Evolutionary conservation across 2,888 invertebrate species (phyloP).

Genomic region (Hofmannophila pseudospretella): DNA sequence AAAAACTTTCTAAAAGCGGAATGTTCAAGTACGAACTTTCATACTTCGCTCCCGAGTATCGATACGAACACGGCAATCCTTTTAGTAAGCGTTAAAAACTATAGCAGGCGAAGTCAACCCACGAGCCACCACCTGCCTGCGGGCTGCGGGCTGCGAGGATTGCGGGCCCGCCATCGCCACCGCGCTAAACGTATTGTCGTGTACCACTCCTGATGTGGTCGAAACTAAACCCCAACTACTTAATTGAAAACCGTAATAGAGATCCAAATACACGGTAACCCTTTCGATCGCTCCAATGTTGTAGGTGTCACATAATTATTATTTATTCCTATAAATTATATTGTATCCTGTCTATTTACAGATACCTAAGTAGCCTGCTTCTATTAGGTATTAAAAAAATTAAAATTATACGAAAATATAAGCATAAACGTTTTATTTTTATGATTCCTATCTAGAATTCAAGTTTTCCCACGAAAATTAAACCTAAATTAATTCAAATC

Average conservation of each 20-base stretch:
- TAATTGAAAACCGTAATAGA: constrained; percentile 72
- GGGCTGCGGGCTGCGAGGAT: constrained; percentile 28
- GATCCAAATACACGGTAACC: constrained; percentile 65
- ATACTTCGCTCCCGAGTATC: constrained; percentile 44
- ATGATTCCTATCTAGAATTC: background rate
- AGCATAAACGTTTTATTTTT: no score
- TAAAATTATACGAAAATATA: no score
- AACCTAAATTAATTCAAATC: constrained; percentile 67
- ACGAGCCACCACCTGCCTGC: constrained; percentile 34
- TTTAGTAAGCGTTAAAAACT: constrained; percentile 69
- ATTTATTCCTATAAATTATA: no score
- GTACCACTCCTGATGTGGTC: constrained; percentile 60
- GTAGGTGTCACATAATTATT: constrained; percentile 47
- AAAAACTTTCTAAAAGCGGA: constrained; percentile 17
- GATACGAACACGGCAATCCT: constrained; percentile 72
- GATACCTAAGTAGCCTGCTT: no score
- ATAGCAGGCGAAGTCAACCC: constrained; percentile 57
- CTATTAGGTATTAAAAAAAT: no score
- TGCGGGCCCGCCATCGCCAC: constrained; percentile 19
- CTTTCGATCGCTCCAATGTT: constrained; percentile 59
- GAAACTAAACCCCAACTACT: constrained; percentile 68
- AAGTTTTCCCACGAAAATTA: constrained; percentile 32
- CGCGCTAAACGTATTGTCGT: constrained; percentile 70
- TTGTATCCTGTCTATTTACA: no score
- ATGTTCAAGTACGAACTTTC: constrained; percentile 25